Evolutionary conservation across 1,140 invertebrate species (phyloP).

Genomic region (Drosophila leontia): DNA sequence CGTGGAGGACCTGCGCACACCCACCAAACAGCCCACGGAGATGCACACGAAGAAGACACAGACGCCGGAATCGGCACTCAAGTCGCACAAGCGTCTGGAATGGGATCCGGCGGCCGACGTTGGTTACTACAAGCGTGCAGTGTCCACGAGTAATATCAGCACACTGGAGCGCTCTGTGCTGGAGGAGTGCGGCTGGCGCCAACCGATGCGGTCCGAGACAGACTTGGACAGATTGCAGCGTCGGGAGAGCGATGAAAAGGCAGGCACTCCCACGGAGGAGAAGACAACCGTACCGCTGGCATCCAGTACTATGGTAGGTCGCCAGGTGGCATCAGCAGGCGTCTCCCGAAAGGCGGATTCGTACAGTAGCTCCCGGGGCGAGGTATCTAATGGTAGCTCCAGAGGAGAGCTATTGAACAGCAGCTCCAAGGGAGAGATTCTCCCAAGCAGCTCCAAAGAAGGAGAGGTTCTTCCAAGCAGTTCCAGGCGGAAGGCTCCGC

Average conservation of each 20-base stretch:
- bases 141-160: slow-evolving; percentile 79
- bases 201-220: slow-evolving; percentile 44
- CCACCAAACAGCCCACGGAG: slow-evolving; percentile 46
- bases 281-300: slow-evolving; percentile 59
- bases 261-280: background rate
- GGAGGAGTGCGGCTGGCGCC: slow-evolving; percentile 62
- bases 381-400: slow-evolving; percentile 5
- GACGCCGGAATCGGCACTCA: slow-evolving; percentile 74
- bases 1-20: slow-evolving; percentile 64
- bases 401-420: background rate
- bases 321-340: background rate
- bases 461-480: background rate
- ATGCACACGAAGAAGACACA: slow-evolving; percentile 65
- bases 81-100: slow-evolving; percentile 76
- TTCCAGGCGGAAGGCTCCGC: background rate
- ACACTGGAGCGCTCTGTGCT: slow-evolving; percentile 74
- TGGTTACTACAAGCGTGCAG: slow-evolving; percentile 71
- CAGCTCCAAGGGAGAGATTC: background rate
- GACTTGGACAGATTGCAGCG: slow-evolving; percentile 56
- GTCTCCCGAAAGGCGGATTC: background rate
- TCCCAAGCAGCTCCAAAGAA: background rate
- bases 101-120: slow-evolving; percentile 83
- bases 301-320: slow-evolving; percentile 70
- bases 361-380: background rate
- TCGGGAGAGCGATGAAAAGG: background rate